Base-by-base conservation (phyloP, 92 coral and sea anemone species). In the Epizoanthus fatuus region DNA sequence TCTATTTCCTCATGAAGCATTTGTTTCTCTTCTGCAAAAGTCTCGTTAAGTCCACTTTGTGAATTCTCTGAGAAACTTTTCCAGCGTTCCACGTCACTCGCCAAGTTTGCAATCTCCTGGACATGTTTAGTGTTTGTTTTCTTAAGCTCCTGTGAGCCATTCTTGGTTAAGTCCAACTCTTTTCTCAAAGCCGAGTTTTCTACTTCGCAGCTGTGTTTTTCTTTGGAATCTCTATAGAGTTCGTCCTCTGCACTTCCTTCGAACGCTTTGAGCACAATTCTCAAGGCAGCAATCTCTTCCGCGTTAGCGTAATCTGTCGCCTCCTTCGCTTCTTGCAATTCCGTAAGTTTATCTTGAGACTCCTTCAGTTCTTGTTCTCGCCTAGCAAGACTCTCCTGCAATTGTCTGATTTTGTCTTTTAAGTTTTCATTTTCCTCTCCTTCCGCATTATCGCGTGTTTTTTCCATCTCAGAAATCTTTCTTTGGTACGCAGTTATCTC, bases 31-130 rank as follows among this genome's bases (percentile, higher is more conserved):
- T 87, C 94, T 49, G 76, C 89, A 19, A 85, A 77, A 5, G 82
- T 59, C 10, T 77, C 82, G 58, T 20, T 58, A 44, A 39, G 60
- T 13, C 38, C 35, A 3, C 73, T 25, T 45, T 19, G 54, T 13
- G 76, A 49, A 10, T 64, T 60, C 14, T 44, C 77, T 74, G 69
- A 55, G 13, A 81, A 37, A 57, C 52, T 64, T 54, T 87, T 84
- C 32, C 73, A 76, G 35, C 79, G 88, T 84, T 92, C 95, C 39
- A 90, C 84, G 60, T 94, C 95, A 19, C 74, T 83, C 49, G 87
- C 82, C 19, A 95, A 88, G 44, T 70, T 88, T 14, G 90, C 89
- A 35, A 96, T 93, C 72, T 96, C 99, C 71, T 91, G 92, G 32
- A 79, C 90, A 62, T 91, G 91, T 22, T 75, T 65, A 22, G 62